Evolutionary conservation across 2,113 vertebrate species (phyloP), one percentile per base, ranked within the genome.

Genomic region (Ardeotis arabs): DNA sequence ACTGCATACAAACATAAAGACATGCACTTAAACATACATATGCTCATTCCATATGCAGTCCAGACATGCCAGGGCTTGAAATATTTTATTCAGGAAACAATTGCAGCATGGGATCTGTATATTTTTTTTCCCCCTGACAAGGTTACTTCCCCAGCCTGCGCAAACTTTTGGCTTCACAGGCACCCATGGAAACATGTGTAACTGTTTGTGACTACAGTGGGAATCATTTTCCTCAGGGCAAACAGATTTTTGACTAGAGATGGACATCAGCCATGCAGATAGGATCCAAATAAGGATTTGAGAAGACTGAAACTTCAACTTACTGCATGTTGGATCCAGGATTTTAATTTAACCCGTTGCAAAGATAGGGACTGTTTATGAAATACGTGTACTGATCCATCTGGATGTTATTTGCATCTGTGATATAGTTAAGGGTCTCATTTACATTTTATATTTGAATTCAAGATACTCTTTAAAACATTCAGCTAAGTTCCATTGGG

Each of bases 321-420:
- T 81, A 52, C 41, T 73, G 35, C 15, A 72, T 62, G n/a, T 41
- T 78, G 69, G n/a, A 90, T 89, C 79, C 96, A 92, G 79, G 64
- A 86, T 94, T 96, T 84, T 93, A 89, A 93, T 92, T 92, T 93
- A 96, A 94, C 1, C 80, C 75, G 58, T 87, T 87, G 84, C 44
- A 84, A 86, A 84, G 76, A 95, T 89, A 97, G 72, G 44, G 33
- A 81, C 69, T 81, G 47, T 79, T 93, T 96, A 95, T 87, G 77
- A 94, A 96, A 90, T 93, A 78, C 39, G 37, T 92, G 31, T 75
- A 78, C 85, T 90, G 76, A 95, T 95, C 88, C 92, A 96, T 96
- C 93, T 96, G 96, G 88, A 93, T 95, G 69, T 82, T 95, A 92
- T 95, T 96, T 97, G 49, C 84, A 89, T 95, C 89, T 94, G 69